Percentiles rank a stretch among this genome's conserved stretches.
phyloP scores from a whole-genome alignment of 2,888 invertebrate genomes.

The Eledona agricola region DNA sequence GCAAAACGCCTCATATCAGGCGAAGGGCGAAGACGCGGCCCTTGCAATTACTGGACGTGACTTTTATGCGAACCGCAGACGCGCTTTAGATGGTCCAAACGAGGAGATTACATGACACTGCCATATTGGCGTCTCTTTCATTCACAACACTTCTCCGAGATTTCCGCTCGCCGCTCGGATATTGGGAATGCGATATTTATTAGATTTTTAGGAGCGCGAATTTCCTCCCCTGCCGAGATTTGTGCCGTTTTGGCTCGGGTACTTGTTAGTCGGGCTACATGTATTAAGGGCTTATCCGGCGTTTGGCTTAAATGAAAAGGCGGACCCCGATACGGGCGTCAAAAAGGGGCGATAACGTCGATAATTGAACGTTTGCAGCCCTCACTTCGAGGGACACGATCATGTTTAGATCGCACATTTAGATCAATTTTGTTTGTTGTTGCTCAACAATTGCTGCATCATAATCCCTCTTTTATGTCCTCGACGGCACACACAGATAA shows the following conservation, averaged over 20 bases:
- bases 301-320: conserved; percentile 58
- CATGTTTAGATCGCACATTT: conserved; percentile 63
- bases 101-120: conserved; percentile 54
- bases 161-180: conserved; percentile 53
- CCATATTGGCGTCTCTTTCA: conserved; percentile 53
- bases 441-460: conserved; percentile 62
- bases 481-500: conserved; percentile 56
- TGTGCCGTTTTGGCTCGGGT: conserved; percentile 36
- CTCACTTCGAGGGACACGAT: conserved; percentile 56
- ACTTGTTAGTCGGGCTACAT: conserved; percentile 46
- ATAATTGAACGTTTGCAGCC: conserved; percentile 60
- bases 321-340: conserved; percentile 58
- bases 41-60: conserved; percentile 43
- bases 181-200: conserved; percentile 60
- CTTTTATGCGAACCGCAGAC: conserved; percentile 45
- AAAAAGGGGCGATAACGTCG: conserved; percentile 58
- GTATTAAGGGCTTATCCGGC: conserved; percentile 50
- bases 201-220: conserved; percentile 57
- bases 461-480: conserved; percentile 59
- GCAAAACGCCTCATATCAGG: conserved; percentile 20
- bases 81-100: conserved; percentile 33
- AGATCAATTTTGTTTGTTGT: conserved; percentile 64
- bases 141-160: conserved; percentile 42
- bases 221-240: conserved; percentile 47
- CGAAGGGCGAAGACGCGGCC: conserved; percentile 38